A percentile compares a stretch with the other conserved stretches of the same genome.
Evolutionary conservation across 2,888 invertebrate genomes (phyloP).

Genomic region (Conchocele bisecta): DNA sequence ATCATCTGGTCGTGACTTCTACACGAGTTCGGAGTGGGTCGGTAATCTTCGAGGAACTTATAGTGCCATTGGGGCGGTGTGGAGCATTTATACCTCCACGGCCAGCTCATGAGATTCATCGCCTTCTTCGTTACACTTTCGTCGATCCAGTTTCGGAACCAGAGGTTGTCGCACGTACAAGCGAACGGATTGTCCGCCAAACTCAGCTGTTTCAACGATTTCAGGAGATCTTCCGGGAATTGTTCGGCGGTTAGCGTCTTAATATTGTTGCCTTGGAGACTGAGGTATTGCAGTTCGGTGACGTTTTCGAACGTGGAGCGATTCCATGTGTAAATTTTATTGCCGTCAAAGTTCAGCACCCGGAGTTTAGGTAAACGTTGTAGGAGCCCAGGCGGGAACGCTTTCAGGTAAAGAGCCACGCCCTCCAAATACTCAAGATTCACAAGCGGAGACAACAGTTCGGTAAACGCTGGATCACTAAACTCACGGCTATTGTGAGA

Average conservation of each 20-base stretch:
- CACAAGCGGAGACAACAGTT: constrained; percentile 10
- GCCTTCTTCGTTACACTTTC: no score
- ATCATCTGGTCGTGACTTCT: neutral
- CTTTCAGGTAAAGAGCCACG: neutral
- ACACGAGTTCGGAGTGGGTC: neutral
- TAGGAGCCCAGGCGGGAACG: neutral
- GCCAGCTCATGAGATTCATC: no score
- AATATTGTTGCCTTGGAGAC: constrained; percentile 12
- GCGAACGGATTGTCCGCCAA: constrained; percentile 16
- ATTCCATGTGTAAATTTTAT: neutral
- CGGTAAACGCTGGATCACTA: neutral
- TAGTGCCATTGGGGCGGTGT: neutral
- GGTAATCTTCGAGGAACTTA: neutral
- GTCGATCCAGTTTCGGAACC: constrained; percentile 30
- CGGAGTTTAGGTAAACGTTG: neutral
- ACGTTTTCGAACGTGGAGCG: neutral
- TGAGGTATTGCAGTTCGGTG: neutral
- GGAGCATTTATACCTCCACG: neutral
- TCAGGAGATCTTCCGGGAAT: neutral
- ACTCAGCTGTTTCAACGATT: neutral
- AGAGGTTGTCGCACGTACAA: constrained; percentile 24
- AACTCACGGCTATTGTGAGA: neutral
- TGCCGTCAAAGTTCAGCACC: constrained; percentile 1
- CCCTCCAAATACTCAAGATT: no score
- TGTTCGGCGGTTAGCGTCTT: neutral